phyloP scores from a whole-genome alignment of 2,797 vertebrate genomes.

The Tympanoctomys barrerae region DNA sequence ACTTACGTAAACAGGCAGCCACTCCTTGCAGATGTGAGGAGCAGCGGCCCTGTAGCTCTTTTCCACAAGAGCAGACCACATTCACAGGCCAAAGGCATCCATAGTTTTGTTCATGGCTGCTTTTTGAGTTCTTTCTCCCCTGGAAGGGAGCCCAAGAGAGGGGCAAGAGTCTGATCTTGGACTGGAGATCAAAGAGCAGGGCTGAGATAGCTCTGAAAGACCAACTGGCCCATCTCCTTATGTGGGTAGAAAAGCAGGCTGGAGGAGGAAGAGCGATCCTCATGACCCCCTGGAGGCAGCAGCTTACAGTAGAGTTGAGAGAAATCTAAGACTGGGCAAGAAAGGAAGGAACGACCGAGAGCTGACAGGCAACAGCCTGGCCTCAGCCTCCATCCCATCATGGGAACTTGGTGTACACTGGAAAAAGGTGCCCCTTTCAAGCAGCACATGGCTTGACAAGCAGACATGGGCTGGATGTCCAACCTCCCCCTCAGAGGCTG shows the following conservation, averaged over 20 bases:
- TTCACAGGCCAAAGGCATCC: not conserved
- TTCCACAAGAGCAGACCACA: not conserved
- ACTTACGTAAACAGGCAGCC: accelerated
- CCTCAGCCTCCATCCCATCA: not conserved
- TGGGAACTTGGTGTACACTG: not conserved
- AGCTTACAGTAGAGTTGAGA: not conserved
- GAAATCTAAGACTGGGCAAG: not conserved
- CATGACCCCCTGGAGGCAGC: not conserved
- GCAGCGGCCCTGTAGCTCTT: not conserved
- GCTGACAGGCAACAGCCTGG: not conserved
- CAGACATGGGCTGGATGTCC: not conserved
- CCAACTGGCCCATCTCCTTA: not conserved
- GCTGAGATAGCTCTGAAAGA: not conserved
- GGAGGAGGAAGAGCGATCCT: not conserved
- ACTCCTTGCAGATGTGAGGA: not conserved
- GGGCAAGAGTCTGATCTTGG: not conserved
- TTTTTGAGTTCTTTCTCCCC: not conserved
- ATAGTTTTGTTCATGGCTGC: not conserved
- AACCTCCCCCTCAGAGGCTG: not conserved
- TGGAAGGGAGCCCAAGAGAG: not conserved
- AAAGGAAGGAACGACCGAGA: accelerated
- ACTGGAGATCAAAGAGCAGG: not conserved
- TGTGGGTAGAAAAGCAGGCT: not conserved
- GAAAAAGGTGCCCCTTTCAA: not conserved
- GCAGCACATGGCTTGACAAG: not conserved